Evolutionary conservation across 92 coral and sea anemone species (phyloP), one percentile per base, ranked within the genome.

Genomic region (Phenganax subtilis): DNA sequence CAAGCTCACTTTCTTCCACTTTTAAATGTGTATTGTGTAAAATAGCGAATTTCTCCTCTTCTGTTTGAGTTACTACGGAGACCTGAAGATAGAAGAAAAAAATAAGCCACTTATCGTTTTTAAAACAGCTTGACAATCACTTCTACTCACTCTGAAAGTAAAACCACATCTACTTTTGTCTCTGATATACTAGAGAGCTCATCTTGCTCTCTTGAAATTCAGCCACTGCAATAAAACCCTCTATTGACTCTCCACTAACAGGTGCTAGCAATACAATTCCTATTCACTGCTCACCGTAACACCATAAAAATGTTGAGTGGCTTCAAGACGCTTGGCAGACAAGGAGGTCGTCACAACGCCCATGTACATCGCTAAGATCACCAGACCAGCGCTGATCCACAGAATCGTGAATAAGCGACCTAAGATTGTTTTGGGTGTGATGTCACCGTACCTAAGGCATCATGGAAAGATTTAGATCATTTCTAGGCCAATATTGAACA

Each of bases 351-450:
- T 96, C 52, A 96, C 89, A 9, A 90, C 89, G 7, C 97, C 97
- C 99, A 96, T 96, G 70, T 90, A 96, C 91, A 96, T 96, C n/a
- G 97, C 99, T 2, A 96, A 88, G 28, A 96, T 96, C 12, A 96
- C 99, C 59, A 96, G 85, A 6, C 99, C 99, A 0, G 87, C 97
- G 69, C 91, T 96, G 85, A 96, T 96, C 99, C 99, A 94, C 6
- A 92, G 89, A 61, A 96, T 93, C 56, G 90, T 97, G 67, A 91
- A 94, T 78, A 94, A 79, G 29, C 98, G 97, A 58, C 96, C 96
- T 0, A 82, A 57, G 56, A 89, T 57, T 75, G 96, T 87, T 67
- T 91, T 91, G 8, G 99, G 99, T 0, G 93, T 93, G 68, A 90
- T 86, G 89, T 96, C 99, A 16, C 99, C 99, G 66, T 96, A 96